Percentiles rank a stretch among this genome's conserved stretches.
These are phyloP conservation scores for Zygaena filipendulae DNA, from an alignment of 2,888 invertebrate species.

Conservation along the genomic window DNA sequence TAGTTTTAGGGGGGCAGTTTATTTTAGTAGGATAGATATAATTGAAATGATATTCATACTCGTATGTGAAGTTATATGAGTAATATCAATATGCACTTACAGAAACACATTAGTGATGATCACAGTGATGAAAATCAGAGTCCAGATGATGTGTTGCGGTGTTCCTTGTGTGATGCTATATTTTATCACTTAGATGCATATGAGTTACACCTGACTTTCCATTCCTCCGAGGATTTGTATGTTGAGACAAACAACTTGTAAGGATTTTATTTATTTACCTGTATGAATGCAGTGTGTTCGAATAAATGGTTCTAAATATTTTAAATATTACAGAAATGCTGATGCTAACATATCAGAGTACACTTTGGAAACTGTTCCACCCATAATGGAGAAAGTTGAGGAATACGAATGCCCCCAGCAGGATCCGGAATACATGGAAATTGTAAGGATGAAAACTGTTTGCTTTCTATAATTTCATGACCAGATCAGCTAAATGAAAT, in stretches of 20 bases:
- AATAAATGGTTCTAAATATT: not conserved
- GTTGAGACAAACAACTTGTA: conserved; percentile 65
- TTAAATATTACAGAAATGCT: conserved; percentile 4
- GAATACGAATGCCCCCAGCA: too few relatives aligned
- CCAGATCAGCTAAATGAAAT: too few relatives aligned
- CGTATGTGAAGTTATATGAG: conserved; percentile 13
- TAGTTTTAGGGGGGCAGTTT: too few relatives aligned
- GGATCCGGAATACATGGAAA: conserved; percentile 29
- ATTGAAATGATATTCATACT: not conserved
- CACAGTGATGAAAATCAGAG: conserved; percentile 65
- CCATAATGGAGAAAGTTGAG: conserved; percentile 46
- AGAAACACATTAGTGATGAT: conserved; percentile 67
- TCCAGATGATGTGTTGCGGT: conserved; percentile 68
- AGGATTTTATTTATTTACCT: conserved; percentile 14
- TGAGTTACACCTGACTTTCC: conserved; percentile 71
- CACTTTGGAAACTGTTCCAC: conserved; percentile 54
- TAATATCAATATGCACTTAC: too few relatives aligned
- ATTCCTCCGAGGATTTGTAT: conserved; percentile 70
- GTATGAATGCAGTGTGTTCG: not conserved
- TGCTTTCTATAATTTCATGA: too few relatives aligned
- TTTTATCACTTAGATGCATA: conserved; percentile 74
- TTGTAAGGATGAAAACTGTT: too few relatives aligned
- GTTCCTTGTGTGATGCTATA: conserved; percentile 72
- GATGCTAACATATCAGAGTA: conserved; percentile 35
- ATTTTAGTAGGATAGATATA: not conserved